Evolutionary conservation across 2,888 invertebrate species (phyloP).

Genomic region (Dicycla oo): DNA sequence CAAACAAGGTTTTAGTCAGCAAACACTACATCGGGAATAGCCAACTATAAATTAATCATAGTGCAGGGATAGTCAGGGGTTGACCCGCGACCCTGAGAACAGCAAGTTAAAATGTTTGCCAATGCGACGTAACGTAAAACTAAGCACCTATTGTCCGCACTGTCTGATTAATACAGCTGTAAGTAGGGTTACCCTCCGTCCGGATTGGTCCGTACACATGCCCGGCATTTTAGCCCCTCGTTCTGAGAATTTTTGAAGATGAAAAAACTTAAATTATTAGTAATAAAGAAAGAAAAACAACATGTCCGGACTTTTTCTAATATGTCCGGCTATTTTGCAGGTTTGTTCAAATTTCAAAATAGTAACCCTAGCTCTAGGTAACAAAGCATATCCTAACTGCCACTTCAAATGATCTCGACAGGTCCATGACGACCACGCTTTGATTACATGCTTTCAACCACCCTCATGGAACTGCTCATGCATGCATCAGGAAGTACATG

Average conservation of each 20-base stretch:
- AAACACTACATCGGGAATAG: constrained; percentile 5
- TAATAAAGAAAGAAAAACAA: background rate
- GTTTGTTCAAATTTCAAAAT: background rate
- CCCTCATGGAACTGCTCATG: constrained; percentile 1
- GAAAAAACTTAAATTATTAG: background rate
- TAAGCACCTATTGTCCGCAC: background rate
- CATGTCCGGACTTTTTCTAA: background rate
- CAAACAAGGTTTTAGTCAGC: constrained; percentile 6
- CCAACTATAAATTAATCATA: constrained; percentile 6
- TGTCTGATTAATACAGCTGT: background rate
- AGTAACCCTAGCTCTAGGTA: background rate
- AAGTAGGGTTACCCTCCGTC: no score
- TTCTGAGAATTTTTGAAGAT: background rate
- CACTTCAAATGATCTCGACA: background rate
- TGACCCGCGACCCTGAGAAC: background rate
- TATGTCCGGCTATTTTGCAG: no score
- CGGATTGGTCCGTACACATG: background rate
- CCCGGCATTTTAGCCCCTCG: background rate
- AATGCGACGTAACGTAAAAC: background rate
- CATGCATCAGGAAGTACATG: background rate
- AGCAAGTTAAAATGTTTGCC: background rate
- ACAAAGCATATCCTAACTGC: background rate
- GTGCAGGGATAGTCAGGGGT: background rate
- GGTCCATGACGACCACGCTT: background rate
- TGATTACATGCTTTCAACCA: background rate